A percentile compares a stretch with the other conserved stretches of the same genome.
Evolutionary conservation across 1,140 invertebrate species (phyloP).

Genomic region (Leptonema lineaticorne): DNA sequence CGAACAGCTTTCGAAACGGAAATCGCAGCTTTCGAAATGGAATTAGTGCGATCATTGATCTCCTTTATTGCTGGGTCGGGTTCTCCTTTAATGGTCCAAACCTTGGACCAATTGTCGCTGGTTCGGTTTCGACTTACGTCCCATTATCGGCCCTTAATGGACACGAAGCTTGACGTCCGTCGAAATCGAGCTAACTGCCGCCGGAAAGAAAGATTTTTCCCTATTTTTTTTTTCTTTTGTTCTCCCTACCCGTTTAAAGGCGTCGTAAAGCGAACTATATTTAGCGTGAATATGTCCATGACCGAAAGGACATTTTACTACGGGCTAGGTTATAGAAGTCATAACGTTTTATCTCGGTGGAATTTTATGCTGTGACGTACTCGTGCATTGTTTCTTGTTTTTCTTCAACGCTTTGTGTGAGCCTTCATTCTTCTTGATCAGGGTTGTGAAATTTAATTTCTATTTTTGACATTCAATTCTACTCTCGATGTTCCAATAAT

Average conservation of each 20-base stretch:
- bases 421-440: too few species aligned
- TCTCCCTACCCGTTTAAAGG: too few species aligned
- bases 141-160: constrained; percentile 15
- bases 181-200: neutral
- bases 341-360: neutral
- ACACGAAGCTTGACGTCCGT: neutral
- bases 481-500: too few species aligned
- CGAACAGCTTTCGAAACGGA: neutral
- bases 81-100: neutral
- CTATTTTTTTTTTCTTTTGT: too few species aligned
- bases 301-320: neutral
- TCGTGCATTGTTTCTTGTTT: neutral
- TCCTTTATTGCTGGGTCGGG: constrained; percentile 21
- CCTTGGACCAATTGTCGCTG: constrained; percentile 5
- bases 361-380: neutral
- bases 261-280: neutral
- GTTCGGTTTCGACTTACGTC: constrained; percentile 1
- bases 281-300: neutral
- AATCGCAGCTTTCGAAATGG: constrained; percentile 14
- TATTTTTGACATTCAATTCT: too few species aligned
- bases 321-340: neutral
- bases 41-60: constrained; percentile 23
- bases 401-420: too few species aligned
- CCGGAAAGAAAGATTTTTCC: neutral
- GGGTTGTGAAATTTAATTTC: too few species aligned